phyloP scores from a whole-genome alignment of 1,140 invertebrate species.

The Hesperophylax magnus region DNA sequence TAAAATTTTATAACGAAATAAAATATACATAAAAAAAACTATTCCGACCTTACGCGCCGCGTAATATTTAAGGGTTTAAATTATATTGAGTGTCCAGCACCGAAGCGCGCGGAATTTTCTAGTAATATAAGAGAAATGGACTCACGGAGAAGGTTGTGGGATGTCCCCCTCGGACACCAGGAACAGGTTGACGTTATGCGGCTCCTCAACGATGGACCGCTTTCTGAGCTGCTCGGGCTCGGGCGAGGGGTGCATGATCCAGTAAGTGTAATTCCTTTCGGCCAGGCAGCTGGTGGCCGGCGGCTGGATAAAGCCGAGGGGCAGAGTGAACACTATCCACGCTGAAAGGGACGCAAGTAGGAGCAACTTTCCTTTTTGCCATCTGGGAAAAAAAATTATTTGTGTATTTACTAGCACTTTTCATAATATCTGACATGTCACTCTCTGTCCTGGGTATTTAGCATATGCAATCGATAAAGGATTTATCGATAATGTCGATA shows the following conservation, averaged over 20 bases:
- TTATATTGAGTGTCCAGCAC: too few relatives aligned
- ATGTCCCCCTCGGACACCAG: conserved; percentile 38
- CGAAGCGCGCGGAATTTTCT: too few relatives aligned
- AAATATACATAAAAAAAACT: too few relatives aligned
- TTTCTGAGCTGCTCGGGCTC: conserved; percentile 65
- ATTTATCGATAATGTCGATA: too few relatives aligned
- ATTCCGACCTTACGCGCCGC: too few relatives aligned
- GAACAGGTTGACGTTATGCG: conserved; percentile 40
- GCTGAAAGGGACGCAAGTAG: conserved; percentile 92
- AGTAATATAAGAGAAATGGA: background rate
- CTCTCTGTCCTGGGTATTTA: too few relatives aligned
- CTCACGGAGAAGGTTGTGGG: conserved; percentile 34
- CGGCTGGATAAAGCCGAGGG: conserved; percentile 95
- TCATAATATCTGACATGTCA: too few relatives aligned
- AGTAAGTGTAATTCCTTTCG: conserved; percentile 79
- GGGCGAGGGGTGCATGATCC: conserved; percentile 68
- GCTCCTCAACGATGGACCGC: conserved; percentile 57
- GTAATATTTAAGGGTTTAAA: too few relatives aligned
- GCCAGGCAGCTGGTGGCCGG: conserved; percentile 90
- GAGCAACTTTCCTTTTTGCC: conserved; percentile 89
- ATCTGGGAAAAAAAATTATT: conserved; percentile 67
- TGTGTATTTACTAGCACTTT: too few relatives aligned
- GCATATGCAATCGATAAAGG: too few relatives aligned
- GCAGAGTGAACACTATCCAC: conserved; percentile 97
- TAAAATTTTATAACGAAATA: too few relatives aligned